Base-by-base conservation (phyloP, 1,140 invertebrate species). In the Panulirus ornatus region DNA sequence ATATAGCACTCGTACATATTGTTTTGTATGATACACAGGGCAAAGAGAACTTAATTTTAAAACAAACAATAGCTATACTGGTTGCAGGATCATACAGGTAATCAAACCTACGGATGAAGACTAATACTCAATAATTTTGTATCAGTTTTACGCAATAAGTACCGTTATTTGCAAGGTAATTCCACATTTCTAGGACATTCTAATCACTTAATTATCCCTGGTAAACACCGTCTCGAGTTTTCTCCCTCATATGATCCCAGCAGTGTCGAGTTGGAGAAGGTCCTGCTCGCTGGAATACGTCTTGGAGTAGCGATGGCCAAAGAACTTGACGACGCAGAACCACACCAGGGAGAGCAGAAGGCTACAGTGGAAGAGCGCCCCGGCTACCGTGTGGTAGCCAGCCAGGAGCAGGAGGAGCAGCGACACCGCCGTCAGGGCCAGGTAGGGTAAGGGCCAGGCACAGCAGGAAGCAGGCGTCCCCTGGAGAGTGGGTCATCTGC, bases 381-480 rank as follows among this genome's bases (percentile, higher is more conserved):
- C 40, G 19, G 82, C 40, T 0, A 84, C 1, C 1, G 82, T 84
- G 82, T 16, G 3, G 38, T 84, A 44, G 1, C 82, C 82, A 14
- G 36, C 58, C 36, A 84, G 63, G 36, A 84, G 19, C 22, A 84
- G 38, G 36, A 84, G 36, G 1, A 44, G 19, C 58, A 84, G 82
- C 1, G 51, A 84, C 42, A 71, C 36, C 30, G 30, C 84, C 51
- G 84, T 87, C 5, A 76, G 30, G 14, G 22, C 84, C 27, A 87
- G 19, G 73, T 16, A 63, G 6, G 73, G 84, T 36, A n/a, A 87
- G 84, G 16, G 51, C 70, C 73, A 87, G 34, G 51, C 8, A 22
- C 19, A 76, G 19, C 71, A 87, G 70, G 84, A 87, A 87, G 38
- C 84, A 87, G 71, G n/a, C 44, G 51, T 87, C 36, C 3, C 71